These are phyloP conservation scores for Condylura cristata DNA, from an alignment of 2,113 vertebrate species.

Conservation along the genomic window DNA sequence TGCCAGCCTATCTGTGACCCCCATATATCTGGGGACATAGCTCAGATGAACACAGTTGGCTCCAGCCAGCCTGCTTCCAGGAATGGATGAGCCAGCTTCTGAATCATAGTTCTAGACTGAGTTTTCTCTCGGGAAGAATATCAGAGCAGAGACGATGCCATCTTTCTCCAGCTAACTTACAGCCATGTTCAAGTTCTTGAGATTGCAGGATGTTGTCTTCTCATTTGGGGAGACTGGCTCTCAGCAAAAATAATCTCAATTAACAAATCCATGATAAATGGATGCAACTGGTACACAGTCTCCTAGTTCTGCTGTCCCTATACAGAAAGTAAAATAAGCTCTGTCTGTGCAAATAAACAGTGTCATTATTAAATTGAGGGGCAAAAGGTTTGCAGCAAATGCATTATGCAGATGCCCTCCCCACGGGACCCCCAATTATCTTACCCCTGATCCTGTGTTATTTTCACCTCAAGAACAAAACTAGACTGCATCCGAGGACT, in stretches of 20 bases:
- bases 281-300: neutral
- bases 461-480: slow-evolving; percentile 14
- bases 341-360: neutral
- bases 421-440: neutral
- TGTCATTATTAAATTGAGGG: neutral
- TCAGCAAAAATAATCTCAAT: neutral
- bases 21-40: neutral
- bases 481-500: neutral
- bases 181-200: neutral
- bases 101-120: neutral
- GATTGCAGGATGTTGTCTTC: neutral
- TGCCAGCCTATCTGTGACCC: neutral
- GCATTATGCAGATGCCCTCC: neutral
- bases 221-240: neutral
- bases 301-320: neutral
- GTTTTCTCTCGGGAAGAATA: neutral
- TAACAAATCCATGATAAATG: neutral
- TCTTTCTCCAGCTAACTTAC: neutral
- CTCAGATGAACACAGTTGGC: neutral
- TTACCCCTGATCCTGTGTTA: neutral
- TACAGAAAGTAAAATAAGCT: neutral
- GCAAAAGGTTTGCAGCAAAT: neutral
- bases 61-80: neutral
- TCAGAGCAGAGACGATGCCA: neutral
- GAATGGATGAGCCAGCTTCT: neutral